These are phyloP conservation scores for Muscicapa adusta DNA, from an alignment of 2,113 vertebrate species.

Conservation along the genomic window DNA sequence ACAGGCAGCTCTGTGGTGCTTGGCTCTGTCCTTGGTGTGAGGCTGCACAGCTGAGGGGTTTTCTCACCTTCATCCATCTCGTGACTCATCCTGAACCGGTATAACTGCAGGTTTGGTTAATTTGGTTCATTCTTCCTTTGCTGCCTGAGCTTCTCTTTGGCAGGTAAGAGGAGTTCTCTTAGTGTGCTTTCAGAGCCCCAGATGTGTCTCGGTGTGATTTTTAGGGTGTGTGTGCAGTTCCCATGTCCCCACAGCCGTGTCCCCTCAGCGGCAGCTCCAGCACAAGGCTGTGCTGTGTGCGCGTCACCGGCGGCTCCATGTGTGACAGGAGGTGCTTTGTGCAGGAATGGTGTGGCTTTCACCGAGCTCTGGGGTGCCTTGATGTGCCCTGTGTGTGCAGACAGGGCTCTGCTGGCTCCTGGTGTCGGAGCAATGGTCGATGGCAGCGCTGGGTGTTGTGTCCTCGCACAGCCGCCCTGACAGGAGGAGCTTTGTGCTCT, in stretches of 20 bases:
- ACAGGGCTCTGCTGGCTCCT: background rate
- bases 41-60: background rate
- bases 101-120: accelerated
- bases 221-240: accelerated
- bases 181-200: background rate
- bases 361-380: background rate
- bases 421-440: accelerated
- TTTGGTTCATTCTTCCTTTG: accelerated
- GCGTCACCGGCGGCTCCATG: accelerated
- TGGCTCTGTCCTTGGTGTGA: background rate
- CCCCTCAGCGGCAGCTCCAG: background rate
- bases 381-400: background rate
- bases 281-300: accelerated
- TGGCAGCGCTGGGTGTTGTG: background rate
- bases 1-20: accelerated
- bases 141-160: background rate
- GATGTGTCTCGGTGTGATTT: background rate
- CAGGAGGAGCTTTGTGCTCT: background rate
- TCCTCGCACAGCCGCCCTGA: accelerated
- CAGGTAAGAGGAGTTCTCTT: background rate
- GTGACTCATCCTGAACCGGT: background rate
- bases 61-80: accelerated
- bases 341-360: accelerated
- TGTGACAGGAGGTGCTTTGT: background rate
- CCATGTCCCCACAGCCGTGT: background rate